Evolutionary conservation across 2,888 invertebrate species (phyloP), one percentile per base, ranked within the genome.

Genomic region (Hydropsyche betteni): DNA sequence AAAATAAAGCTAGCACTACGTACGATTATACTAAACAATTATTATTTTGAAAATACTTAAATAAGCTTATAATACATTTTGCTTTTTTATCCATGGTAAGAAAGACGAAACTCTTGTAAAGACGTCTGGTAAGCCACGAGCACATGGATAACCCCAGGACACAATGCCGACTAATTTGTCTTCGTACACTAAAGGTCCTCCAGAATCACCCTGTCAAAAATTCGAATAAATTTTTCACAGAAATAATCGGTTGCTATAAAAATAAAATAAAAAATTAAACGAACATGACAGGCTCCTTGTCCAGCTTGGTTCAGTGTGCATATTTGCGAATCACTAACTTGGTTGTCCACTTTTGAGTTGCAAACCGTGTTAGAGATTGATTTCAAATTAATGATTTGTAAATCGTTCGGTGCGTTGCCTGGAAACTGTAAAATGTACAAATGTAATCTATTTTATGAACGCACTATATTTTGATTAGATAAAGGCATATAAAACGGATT

Each of bases 61-160:
- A 44, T 44, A 24, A 24, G 2, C 24, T 68, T 55, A n/a, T 6
- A 14, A n/a, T 55, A 14, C 55, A 55, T 14, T 70, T 33, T 76
- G 74, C 50, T 4, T 80, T 51, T 81, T 73, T 50, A 88, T 87
- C 88, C 88, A 88, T 77, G 83, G 81, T 52, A 81, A 83, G 83
- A 85, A 88, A 61, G 83, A 80, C 80, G 81, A 84, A 0, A 88
- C 87, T 75, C 88, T 84, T 33, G 86, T 84, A 82, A 86, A 88
- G 16, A 89, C 88, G 80, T 89, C 88, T 24, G 89, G 89, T 75
- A 83, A 85, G n/a, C 88, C 88, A 1, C 83, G 82, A 0, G 88
- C 88, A 78, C 89, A 89, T 0, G 88, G 87, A 82, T 85, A 84
- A 4, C 88, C 88, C 88, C 88, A 88, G 0, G 89, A 89, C 0